phyloP scores from a whole-genome alignment of 2,113 vertebrate species.

The Polypterus senegalus region DNA sequence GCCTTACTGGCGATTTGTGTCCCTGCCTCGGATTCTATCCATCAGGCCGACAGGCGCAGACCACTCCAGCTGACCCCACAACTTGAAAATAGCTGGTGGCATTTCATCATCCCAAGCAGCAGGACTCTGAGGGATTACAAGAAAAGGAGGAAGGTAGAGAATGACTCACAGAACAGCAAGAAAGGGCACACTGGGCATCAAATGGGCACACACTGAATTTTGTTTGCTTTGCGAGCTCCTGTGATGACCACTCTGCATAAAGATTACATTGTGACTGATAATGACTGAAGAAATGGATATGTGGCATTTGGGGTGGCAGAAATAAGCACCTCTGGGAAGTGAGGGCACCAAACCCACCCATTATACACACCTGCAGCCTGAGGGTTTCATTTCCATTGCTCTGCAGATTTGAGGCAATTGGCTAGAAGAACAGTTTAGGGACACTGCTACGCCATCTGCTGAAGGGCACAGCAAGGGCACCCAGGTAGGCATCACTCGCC shows the following conservation, averaged over 20 bases:
- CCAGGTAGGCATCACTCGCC: too few species aligned
- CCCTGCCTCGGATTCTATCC: not conserved
- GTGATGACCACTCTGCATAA: not conserved
- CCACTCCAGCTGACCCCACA: not conserved
- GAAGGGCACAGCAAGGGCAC: too few species aligned
- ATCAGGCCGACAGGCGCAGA: not conserved
- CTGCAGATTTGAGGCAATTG: too few species aligned
- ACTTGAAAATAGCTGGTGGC: not conserved
- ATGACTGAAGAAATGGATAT: not conserved
- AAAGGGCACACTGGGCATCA: not conserved
- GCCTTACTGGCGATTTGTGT: not conserved
- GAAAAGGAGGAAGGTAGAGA: not conserved
- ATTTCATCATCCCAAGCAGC: not conserved
- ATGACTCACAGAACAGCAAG: not conserved
- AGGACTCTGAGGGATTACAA: not conserved
- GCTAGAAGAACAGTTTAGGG: too few species aligned
- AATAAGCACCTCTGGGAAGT: too few species aligned
- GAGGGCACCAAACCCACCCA: too few species aligned
- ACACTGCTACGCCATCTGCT: too few species aligned
- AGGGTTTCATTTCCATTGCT: too few species aligned
- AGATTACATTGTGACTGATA: not conserved
- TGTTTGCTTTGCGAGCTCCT: not conserved
- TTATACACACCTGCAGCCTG: too few species aligned
- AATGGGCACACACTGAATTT: not conserved
- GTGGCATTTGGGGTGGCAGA: not conserved